A percentile compares a stretch with the other conserved stretches of the same genome.
These are phyloP conservation scores for Dryocosmus kuriphilus DNA, from an alignment of 2,888 invertebrate species.

Conservation along the genomic window DNA sequence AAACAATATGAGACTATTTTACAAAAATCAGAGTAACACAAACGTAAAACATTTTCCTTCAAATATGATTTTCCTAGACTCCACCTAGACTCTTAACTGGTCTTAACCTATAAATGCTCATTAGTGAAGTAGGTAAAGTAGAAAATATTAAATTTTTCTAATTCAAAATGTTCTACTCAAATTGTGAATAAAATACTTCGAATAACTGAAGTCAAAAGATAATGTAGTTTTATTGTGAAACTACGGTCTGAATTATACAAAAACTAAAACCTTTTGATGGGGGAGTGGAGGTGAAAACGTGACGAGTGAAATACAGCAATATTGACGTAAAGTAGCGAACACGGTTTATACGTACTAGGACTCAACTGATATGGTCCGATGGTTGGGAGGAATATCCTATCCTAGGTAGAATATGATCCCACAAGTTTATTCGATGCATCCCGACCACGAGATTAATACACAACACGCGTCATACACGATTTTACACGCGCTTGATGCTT, in stretches of 20 bases:
- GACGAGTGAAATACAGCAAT: conserved; percentile 30
- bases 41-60: too few species aligned
- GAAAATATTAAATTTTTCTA: background rate
- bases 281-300: conserved; percentile 7
- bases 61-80: too few species aligned
- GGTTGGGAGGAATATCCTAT: conserved; percentile 48
- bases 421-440: conserved; percentile 54
- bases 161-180: background rate
- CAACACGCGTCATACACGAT: conserved; percentile 50
- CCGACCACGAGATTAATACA: conserved; percentile 50
- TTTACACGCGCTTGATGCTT: conserved; percentile 44
- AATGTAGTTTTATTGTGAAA: background rate
- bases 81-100: too few species aligned
- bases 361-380: conserved; percentile 48
- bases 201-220: background rate
- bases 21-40: too few species aligned
- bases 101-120: background rate
- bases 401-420: conserved; percentile 54
- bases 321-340: conserved; percentile 35
- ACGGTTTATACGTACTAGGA: conserved; percentile 42
- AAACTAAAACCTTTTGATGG: background rate
- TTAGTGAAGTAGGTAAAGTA: conserved; percentile 7
- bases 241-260: background rate
- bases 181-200: background rate
- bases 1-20: too few species aligned